These are phyloP conservation scores for Bilobella aurantiaca DNA, from an alignment of 1,140 invertebrate genomes.

Conservation along the genomic window DNA sequence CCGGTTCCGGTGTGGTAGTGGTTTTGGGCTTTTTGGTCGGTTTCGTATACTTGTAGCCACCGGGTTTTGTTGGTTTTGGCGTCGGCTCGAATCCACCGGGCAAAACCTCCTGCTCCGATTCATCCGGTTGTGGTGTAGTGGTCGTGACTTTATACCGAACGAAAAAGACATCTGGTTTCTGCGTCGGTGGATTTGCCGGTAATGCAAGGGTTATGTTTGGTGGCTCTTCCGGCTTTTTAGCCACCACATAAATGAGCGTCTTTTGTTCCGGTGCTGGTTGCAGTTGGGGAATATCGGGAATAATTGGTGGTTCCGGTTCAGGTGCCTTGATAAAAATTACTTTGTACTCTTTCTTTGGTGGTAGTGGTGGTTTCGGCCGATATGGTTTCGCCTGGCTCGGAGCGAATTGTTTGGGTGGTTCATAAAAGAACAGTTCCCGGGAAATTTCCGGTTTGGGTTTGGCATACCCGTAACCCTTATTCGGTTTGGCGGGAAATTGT, in stretches of 20 bases:
- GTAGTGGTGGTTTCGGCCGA: constrained; percentile 11
- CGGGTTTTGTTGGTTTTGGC: constrained; percentile 4
- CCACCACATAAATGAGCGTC: constrained; percentile 77
- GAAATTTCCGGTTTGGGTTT: background rate
- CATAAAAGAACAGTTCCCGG: constrained; percentile 9
- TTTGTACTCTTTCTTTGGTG: constrained; percentile 57
- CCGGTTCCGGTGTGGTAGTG: background rate
- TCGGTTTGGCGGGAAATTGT: background rate
- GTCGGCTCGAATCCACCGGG: background rate
- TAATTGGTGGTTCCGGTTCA: constrained; percentile 60
- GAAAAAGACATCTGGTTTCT: constrained; percentile 76
- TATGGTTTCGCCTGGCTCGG: background rate
- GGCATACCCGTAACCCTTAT: background rate
- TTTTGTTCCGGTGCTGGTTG: constrained; percentile 53
- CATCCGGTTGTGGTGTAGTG: background rate
- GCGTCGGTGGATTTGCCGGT: constrained; percentile 61
- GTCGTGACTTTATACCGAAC: constrained; percentile 55
- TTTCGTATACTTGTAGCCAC: constrained; percentile 4
- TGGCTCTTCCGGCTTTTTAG: constrained; percentile 74
- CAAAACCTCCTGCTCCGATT: background rate
- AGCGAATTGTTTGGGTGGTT: constrained; percentile 11
- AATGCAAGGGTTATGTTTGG: constrained; percentile 63
- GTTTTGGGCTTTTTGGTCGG: background rate
- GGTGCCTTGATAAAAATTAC: constrained; percentile 81
- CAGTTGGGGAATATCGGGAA: constrained; percentile 22